Conservation (phyloP, 2,797 vertebrate species). For the Silurus aristotelis region DNA sequence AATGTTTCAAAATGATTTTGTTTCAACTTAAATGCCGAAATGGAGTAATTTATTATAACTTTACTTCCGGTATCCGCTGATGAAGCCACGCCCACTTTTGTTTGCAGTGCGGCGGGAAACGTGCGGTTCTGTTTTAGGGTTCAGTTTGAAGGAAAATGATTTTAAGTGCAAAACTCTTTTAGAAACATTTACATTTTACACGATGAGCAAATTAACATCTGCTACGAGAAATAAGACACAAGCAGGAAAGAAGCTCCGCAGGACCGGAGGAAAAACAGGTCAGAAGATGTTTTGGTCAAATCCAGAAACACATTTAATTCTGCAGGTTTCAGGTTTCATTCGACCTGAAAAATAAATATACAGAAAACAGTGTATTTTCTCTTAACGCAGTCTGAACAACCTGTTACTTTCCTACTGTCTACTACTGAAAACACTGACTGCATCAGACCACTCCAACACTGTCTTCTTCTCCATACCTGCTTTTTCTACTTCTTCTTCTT, state of each 20-base stretch:
- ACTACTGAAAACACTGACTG: no score
- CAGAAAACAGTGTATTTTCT: no score
- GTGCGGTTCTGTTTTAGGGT: no score
- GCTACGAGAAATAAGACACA: background rate
- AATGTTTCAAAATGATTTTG: background rate
- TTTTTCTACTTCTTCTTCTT: no score
- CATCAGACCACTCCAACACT: no score
- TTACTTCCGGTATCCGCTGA: background rate
- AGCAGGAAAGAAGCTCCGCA: conserved; percentile 53
- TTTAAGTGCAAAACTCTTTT: background rate
- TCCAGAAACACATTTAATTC: no score
- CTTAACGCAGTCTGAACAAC: no score
- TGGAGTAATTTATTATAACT: background rate
- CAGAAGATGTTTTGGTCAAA: background rate
- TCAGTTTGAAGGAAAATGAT: no score
- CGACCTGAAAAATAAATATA: no score
- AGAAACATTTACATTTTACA: background rate
- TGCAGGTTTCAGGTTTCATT: no score
- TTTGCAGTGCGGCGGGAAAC: background rate
- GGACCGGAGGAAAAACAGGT: conserved; percentile 65
- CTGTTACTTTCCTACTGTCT: no score
- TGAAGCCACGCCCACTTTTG: background rate
- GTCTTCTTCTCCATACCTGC: no score
- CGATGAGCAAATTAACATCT: conserved; percentile 56
- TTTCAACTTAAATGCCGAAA: background rate